A percentile compares a stretch with the other conserved stretches of the same genome.
phyloP scores from a whole-genome alignment of 2,113 vertebrate species.

The Benitochromis conjunctus region DNA sequence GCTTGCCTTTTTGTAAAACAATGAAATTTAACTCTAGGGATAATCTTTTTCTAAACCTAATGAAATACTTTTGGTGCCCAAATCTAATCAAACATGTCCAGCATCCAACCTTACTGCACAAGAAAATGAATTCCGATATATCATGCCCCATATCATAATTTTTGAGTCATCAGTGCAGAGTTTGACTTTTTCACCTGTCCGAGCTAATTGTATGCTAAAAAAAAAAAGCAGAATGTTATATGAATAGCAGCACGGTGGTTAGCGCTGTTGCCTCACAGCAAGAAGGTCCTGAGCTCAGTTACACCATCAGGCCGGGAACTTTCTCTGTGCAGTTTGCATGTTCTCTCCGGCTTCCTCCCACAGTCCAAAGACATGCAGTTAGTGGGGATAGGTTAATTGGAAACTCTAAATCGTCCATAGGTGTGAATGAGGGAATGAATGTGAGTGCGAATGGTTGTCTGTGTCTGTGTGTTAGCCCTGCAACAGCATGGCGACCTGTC shows the following conservation, averaged over 20 bases:
- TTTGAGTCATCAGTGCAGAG: neutral
- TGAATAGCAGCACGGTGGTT: neutral
- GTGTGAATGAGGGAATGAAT: neutral
- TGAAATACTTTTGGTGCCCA: neutral
- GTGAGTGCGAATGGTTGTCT: neutral
- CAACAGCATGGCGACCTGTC: no score
- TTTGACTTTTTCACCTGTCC: neutral
- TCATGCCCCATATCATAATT: neutral
- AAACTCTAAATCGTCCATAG: neutral
- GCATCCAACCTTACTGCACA: neutral
- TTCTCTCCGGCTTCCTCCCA: neutral
- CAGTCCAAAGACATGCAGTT: neutral
- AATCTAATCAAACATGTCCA: neutral
- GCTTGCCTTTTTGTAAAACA: neutral
- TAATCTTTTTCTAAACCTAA: neutral
- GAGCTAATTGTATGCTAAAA: neutral
- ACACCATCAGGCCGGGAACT: neutral
- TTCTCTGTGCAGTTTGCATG: neutral
- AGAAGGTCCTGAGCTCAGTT: neutral
- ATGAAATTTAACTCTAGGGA: neutral
- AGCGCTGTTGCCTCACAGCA: neutral
- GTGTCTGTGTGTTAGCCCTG: no score
- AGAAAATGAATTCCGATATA: neutral
- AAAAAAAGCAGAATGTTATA: neutral
- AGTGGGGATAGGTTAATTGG: no score